Conservation (phyloP, 2,797 vertebrate species). For the Rhinoraja longicauda region DNA sequence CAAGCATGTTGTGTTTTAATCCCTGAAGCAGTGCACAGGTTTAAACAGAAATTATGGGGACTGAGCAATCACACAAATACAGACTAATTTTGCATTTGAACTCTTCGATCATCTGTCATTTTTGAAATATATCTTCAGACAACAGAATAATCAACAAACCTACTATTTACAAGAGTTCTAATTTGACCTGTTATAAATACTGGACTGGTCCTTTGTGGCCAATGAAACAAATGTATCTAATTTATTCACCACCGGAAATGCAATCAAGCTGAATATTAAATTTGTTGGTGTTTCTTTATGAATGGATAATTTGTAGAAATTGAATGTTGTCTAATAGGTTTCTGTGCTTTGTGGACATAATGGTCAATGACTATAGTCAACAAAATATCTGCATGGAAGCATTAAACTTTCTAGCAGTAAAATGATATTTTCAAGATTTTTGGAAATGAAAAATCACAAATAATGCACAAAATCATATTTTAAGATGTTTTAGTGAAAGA, state of each 20-base stretch:
- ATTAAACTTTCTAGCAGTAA: background rate
- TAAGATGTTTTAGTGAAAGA: background rate
- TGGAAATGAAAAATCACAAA: background rate
- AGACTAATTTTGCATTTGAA: background rate
- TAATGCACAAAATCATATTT: background rate
- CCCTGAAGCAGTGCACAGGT: too few relatives aligned
- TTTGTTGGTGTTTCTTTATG: background rate
- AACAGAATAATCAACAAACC: background rate
- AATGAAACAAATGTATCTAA: background rate
- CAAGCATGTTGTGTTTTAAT: too few relatives aligned
- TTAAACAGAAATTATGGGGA: background rate
- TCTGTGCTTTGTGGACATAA: background rate
- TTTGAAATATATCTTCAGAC: background rate
- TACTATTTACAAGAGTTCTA: background rate
- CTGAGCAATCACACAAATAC: background rate
- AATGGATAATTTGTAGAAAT: background rate
- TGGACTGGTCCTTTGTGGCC: background rate
- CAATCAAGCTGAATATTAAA: background rate
- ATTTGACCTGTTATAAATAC: background rate
- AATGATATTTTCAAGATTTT: background rate
- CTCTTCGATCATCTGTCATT: background rate
- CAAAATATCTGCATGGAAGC: background rate
- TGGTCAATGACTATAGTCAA: background rate
- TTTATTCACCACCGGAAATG: background rate
- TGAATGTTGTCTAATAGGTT: background rate